Base-by-base conservation (phyloP, 1,140 invertebrate genomes). In the Heterodera schachtii region DNA sequence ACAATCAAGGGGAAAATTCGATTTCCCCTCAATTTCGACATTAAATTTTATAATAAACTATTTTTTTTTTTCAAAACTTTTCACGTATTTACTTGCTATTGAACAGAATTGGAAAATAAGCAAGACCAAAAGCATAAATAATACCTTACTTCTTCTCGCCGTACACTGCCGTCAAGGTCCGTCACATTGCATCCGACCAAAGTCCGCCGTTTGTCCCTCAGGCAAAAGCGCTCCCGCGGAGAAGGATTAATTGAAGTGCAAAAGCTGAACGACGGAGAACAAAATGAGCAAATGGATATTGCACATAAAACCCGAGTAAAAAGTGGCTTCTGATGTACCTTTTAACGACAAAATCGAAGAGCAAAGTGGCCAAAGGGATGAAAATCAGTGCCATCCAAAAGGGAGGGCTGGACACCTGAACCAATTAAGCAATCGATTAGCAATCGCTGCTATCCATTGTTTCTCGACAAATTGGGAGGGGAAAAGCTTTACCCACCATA, bases 311-410 rank as follows among this genome's bases (percentile, higher is more conserved):
- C 9, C 3, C 52, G 16, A 75, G 64, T 49, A 21, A 31, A 60
- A n/a, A 82, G 4, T 6, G 16, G 60, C 11, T 44, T 6, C 47
- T 47, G 49, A 78, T 94, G 93, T 92, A 97, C 95, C 94, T 94
- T 93, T 96, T 95, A 88, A 94, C 92, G 78, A 94, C 91, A 81
- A 98, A 92, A 92, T 99, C 97, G 66, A 94, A 92, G 81, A 98
- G 91, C 80, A 99, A 93, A 78, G 95, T 94, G 78, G 94, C 92
- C 57, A 94, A 91, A 81, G 97, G 96, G 89, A 98, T 94, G 78
- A 98, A 92, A 76, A 98, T 86, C 43, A 98, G 91, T 19, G 95
- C 95, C 81, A 96, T 92, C 96, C 97, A 99, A 91, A 99, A 99
- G 43, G 95, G 92, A 3, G 94, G 93, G 79, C 95, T 95, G 21